These are phyloP conservation scores for Lethrus apterus DNA, from an alignment of 1,140 invertebrate species.

Conservation along the genomic window DNA sequence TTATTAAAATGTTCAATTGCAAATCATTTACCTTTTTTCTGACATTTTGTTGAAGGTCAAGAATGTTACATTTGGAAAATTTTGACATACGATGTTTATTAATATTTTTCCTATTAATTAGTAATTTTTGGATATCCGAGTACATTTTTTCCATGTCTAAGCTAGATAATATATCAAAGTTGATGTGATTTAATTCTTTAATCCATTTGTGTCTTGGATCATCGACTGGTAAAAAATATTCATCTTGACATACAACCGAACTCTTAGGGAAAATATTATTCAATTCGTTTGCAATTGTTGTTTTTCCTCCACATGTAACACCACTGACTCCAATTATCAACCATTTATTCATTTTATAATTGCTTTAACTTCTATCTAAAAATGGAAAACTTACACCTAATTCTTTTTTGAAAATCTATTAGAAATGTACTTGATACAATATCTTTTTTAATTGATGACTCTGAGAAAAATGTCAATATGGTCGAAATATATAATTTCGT, in stretches of 20 bases:
- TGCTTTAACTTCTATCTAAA: too few species aligned
- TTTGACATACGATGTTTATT: too few species aligned
- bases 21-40: not conserved
- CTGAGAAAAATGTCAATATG: too few species aligned
- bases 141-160: slow-evolving; percentile 70
- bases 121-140: slow-evolving; percentile 45
- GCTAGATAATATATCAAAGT: slow-evolving; percentile 68
- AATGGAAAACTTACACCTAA: too few species aligned
- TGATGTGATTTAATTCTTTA: slow-evolving; percentile 61
- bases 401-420: too few species aligned
- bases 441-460: too few species aligned
- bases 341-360: slow-evolving; percentile 13
- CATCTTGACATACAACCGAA: slow-evolving; percentile 62
- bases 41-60: not conserved
- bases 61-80: not conserved
- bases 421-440: too few species aligned
- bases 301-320: slow-evolving; percentile 74
- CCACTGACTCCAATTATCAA: slow-evolving; percentile 67
- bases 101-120: slow-evolving; percentile 28
- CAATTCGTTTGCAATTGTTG: slow-evolving; percentile 56
- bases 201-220: slow-evolving; percentile 59
- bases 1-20: slow-evolving; percentile 50
- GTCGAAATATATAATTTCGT: too few species aligned
- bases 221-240: slow-evolving; percentile 64
- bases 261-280: slow-evolving; percentile 45